Evolutionary conservation across 37 sponge, comb jelly and placozoan species (phyloP).

Genomic region (Dysidea cf. avara): DNA sequence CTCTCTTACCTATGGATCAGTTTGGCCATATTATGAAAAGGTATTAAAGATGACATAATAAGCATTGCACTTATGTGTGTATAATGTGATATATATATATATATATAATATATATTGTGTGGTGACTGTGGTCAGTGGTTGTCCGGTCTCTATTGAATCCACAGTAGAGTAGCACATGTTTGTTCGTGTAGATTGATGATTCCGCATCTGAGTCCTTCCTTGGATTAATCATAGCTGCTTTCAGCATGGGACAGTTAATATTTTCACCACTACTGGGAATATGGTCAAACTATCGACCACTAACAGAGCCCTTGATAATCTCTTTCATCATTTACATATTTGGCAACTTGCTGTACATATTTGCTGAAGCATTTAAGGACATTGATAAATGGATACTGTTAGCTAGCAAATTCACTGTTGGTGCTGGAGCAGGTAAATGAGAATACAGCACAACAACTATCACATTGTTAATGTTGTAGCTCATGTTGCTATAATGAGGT

Average conservation of each 20-base stretch:
- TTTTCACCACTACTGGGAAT: slow-evolving; percentile 78
- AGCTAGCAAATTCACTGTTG: slow-evolving; percentile 43
- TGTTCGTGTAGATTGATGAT: too few relatives aligned
- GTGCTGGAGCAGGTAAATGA: slow-evolving; percentile 70
- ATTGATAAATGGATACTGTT: slow-evolving; percentile 36
- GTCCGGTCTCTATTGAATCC: too few relatives aligned
- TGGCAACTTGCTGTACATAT: slow-evolving; percentile 70
- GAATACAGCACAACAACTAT: slow-evolving; percentile 22
- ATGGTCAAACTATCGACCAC: slow-evolving; percentile 77
- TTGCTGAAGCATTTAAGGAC: slow-evolving; percentile 43
- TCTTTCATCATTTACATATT: slow-evolving; percentile 49
- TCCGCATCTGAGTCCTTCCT: slow-evolving; percentile 31
- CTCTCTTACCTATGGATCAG: too few relatives aligned
- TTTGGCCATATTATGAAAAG: too few relatives aligned
- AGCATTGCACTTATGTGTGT: too few relatives aligned
- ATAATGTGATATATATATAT: too few relatives aligned
- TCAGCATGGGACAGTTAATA: slow-evolving; percentile 75
- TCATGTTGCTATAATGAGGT: slow-evolving; percentile 60
- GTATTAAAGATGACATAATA: too few relatives aligned
- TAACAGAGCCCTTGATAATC: slow-evolving; percentile 64
- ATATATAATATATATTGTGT: too few relatives aligned
- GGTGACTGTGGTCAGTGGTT: too few relatives aligned
- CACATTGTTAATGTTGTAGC: slow-evolving; percentile 23
- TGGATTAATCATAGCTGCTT: slow-evolving; percentile 80
- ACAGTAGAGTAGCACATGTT: too few relatives aligned